Conservation (phyloP, 2,888 invertebrate genomes). For the Chesias legatella region DNA sequence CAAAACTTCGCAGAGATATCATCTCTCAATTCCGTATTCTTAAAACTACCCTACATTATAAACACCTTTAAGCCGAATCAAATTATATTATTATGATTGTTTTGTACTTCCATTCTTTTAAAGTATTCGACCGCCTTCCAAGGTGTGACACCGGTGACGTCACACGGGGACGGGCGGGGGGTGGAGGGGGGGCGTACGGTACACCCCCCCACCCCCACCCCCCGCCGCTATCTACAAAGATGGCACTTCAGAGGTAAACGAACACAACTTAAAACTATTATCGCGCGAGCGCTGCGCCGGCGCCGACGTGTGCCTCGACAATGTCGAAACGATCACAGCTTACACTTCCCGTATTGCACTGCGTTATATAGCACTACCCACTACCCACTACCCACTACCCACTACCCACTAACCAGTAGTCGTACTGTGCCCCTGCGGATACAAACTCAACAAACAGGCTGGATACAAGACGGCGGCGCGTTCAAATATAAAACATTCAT, state of each 20-base stretch:
- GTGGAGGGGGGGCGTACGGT: no score
- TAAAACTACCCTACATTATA: constrained; percentile 61
- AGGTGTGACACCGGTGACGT: no score
- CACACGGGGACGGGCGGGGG: no score
- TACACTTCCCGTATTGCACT: constrained; percentile 17
- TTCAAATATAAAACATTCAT: constrained; percentile 42
- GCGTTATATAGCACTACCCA: constrained; percentile 7
- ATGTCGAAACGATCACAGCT: constrained; percentile 66
- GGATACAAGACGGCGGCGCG: constrained; percentile 26
- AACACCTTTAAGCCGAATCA: constrained; percentile 66
- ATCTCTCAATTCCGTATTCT: constrained; percentile 68
- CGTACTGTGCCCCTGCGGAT: constrained; percentile 29
- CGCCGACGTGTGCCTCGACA: constrained; percentile 57
- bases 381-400: constrained; percentile 5
- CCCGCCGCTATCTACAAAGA: constrained; percentile 35
- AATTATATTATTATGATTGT: constrained; percentile 61
- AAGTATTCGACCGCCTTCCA: constrained; percentile 45
- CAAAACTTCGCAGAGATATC: constrained; percentile 31
- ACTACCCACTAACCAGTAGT: constrained; percentile 1
- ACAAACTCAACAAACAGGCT: constrained; percentile 26
- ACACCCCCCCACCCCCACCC: constrained; percentile 11
- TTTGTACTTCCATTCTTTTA: constrained; percentile 69
- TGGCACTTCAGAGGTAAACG: constrained; percentile 74
- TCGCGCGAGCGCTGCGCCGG: constrained; percentile 34
- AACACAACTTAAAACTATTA: constrained; percentile 58